A percentile compares a stretch with the other conserved stretches of the same genome.
Conservation (phyloP, 2,888 invertebrate genomes). For the Conus canariensis region DNA sequence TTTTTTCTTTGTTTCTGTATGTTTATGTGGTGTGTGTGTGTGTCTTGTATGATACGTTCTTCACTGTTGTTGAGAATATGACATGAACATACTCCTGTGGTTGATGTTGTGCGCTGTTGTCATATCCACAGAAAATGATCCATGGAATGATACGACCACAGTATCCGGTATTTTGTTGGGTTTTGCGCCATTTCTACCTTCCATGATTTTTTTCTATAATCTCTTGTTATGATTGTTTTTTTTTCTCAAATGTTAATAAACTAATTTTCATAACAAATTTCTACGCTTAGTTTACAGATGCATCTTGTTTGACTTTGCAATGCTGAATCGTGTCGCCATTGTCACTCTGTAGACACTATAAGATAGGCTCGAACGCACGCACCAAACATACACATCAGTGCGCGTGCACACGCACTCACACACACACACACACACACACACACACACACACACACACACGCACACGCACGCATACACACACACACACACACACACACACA, state of each 20-base stretch:
- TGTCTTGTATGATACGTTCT: too few species aligned
- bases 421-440: slow-evolving; percentile 26
- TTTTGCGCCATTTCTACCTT: background rate
- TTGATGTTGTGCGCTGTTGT: background rate
- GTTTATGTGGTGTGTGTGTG: too few species aligned
- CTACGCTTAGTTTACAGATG: too few species aligned
- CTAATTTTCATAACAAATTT: too few species aligned
- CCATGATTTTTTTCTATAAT: background rate
- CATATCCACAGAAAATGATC: slow-evolving; percentile 13
- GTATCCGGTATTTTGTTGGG: slow-evolving; percentile 23
- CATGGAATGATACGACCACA: slow-evolving; percentile 8
- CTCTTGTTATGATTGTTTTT: background rate
- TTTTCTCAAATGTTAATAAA: too few species aligned
- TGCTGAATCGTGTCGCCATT: too few species aligned
- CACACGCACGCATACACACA: slow-evolving; percentile 9
- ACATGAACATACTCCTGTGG: background rate
- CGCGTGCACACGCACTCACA: background rate
- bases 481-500: background rate
- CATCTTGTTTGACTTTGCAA: too few species aligned
- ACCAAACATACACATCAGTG: background rate
- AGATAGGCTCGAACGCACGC: too few species aligned
- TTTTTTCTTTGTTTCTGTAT: too few species aligned
- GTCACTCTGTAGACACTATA: too few species aligned
- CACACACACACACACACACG: slow-evolving; percentile 25
- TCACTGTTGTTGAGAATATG: background rate